Evolutionary conservation across 2,797 vertebrate genomes (phyloP).

Genomic region (Clamator glandarius): DNA sequence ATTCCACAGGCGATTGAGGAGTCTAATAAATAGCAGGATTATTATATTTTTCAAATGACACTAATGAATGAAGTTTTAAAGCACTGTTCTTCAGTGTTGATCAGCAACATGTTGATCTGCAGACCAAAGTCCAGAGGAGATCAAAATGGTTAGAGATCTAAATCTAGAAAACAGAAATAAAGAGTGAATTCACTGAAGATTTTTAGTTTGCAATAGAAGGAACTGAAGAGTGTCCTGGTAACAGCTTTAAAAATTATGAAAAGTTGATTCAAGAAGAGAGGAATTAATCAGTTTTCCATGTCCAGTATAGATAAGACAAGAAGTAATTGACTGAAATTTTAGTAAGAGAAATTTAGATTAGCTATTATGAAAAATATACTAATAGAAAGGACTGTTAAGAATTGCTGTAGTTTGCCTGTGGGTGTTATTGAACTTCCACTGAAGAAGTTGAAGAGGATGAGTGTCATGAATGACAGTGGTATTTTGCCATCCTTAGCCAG

Average conservation of each 20-base stretch:
- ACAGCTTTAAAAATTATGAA: background rate
- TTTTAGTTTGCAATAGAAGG: background rate
- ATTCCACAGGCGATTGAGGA: fast-evolving
- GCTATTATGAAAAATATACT: background rate
- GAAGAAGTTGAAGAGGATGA: background rate
- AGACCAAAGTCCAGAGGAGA: background rate
- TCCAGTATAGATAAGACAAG: background rate
- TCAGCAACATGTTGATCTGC: background rate
- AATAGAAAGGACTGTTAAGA: background rate
- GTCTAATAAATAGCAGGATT: background rate
- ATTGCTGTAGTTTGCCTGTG: background rate
- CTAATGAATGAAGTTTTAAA: background rate
- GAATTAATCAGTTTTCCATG: background rate
- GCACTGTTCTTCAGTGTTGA: background rate
- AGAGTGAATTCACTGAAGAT: background rate
- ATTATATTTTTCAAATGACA: background rate
- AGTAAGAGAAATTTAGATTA: background rate
- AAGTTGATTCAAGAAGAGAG: background rate
- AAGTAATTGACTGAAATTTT: background rate
- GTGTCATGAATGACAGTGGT: background rate
- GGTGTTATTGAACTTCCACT: background rate
- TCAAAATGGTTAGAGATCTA: background rate
- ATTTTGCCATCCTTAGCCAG: background rate
- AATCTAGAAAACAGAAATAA: background rate
- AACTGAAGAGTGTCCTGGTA: background rate